Evolutionary conservation across 2,888 invertebrate species (phyloP).

Genomic region (Minunthozetes semirufus): DNA sequence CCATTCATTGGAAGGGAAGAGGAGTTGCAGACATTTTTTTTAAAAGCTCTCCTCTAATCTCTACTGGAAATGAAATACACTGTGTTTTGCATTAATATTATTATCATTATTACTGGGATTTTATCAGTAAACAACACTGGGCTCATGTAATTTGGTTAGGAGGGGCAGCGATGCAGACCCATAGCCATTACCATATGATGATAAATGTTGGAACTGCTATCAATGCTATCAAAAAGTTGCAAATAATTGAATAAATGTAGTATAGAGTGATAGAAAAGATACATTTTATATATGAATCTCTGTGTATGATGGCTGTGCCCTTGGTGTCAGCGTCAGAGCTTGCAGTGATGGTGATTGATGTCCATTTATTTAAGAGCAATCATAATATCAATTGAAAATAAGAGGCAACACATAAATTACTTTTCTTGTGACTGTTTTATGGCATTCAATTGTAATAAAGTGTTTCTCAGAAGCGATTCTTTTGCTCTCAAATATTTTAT

Average conservation of each 20-base stretch:
- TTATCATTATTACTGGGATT: neutral
- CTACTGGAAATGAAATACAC: neutral
- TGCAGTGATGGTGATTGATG: neutral
- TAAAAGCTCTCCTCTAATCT: neutral
- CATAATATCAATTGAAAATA: slow-evolving; percentile 12
- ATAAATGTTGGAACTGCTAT: too few relatives aligned
- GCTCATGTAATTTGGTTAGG: too few relatives aligned
- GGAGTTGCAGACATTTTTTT: neutral
- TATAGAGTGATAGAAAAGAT: too few relatives aligned
- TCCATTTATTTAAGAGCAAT: slow-evolving; percentile 9
- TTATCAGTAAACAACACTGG: neutral
- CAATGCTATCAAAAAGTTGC: too few relatives aligned
- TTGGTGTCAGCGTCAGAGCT: neutral
- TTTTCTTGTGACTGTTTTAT: neutral
- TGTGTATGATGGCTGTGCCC: too few relatives aligned
- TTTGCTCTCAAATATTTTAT: neutral
- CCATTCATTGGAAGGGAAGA: neutral
- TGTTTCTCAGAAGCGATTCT: neutral
- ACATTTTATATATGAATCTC: too few relatives aligned
- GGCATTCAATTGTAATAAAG: neutral
- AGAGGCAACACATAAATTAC: neutral
- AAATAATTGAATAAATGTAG: too few relatives aligned
- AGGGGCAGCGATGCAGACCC: too few relatives aligned
- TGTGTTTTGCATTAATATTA: slow-evolving; percentile 2
- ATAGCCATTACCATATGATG: too few relatives aligned